These are phyloP conservation scores for Sceliomorpha sp. DNA, from an alignment of 2,888 invertebrate genomes.

Conservation along the genomic window DNA sequence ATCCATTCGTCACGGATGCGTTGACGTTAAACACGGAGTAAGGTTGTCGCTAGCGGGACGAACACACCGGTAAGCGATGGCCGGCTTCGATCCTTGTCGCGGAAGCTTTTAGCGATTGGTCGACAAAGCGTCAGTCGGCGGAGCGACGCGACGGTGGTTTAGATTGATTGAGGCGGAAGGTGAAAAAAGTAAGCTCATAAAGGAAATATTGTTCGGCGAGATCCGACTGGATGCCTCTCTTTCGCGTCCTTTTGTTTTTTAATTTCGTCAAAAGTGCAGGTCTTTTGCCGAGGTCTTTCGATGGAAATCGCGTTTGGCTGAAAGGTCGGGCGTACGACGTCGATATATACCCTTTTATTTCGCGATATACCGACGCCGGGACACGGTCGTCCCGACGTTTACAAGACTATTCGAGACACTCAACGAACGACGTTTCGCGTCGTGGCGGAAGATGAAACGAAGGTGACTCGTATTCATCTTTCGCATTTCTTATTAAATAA, in stretches of 20 bases:
- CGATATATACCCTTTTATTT: no score
- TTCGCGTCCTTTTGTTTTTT: conserved; percentile 1
- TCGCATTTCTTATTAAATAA: no score
- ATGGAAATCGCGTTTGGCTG: not conserved
- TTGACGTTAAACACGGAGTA: conserved; percentile 49
- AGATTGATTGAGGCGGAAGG: conserved; percentile 40
- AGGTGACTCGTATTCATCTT: no score
- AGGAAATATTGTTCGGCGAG: conserved; percentile 38
- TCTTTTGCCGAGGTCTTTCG: no score
- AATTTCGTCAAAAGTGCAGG: not conserved
- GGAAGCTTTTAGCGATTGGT: conserved; percentile 53
- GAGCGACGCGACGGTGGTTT: conserved; percentile 32
- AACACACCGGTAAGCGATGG: conserved; percentile 44
- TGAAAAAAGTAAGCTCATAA: conserved; percentile 26
- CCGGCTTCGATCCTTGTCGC: conserved; percentile 49
- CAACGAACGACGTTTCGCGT: no score
- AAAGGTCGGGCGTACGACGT: no score
- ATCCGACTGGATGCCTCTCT: conserved; percentile 7
- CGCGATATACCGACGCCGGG: no score
- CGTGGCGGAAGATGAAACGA: no score
- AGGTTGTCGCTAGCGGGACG: conserved; percentile 41
- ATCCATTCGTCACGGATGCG: conserved; percentile 46
- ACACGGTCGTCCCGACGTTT: no score
- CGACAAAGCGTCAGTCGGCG: conserved; percentile 37
- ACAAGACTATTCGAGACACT: no score